Evolutionary conservation across 2,888 invertebrate species (phyloP).

Genomic region (Seira ritae): DNA sequence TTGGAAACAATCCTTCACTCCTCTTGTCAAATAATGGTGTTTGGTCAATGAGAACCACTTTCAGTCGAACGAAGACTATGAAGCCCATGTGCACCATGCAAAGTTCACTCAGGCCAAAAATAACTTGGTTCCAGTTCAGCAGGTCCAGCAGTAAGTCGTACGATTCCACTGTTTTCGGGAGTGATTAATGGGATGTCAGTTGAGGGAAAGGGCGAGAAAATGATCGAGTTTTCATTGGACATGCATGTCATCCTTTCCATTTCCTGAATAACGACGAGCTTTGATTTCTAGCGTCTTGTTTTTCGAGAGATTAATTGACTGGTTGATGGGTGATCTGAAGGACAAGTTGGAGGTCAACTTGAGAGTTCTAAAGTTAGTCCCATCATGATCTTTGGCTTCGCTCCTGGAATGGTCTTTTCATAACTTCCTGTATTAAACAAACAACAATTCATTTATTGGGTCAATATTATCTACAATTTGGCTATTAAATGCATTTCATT

Average conservation of each 20-base stretch:
- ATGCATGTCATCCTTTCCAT: background rate
- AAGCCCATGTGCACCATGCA: too few relatives aligned
- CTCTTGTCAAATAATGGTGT: background rate
- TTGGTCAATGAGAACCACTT: background rate
- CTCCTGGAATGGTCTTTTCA: too few relatives aligned
- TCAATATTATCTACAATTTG: too few relatives aligned
- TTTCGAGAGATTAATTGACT: background rate
- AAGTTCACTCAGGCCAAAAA: background rate
- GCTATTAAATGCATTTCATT: too few relatives aligned
- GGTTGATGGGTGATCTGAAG: too few relatives aligned
- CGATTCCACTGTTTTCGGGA: background rate
- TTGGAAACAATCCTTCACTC: conserved; percentile 4
- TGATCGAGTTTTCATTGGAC: background rate
- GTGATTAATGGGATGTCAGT: conserved; percentile 5
- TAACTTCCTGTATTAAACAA: too few relatives aligned
- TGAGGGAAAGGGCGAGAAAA: background rate
- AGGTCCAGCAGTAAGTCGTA: background rate
- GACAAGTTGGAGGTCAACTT: too few relatives aligned
- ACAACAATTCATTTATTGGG: too few relatives aligned
- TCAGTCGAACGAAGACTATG: too few relatives aligned
- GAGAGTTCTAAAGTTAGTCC: too few relatives aligned
- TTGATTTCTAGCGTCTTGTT: background rate
- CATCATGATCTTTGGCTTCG: too few relatives aligned
- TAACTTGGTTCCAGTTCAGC: background rate
- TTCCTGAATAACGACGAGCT: too few relatives aligned